Percentiles rank a stretch among this genome's conserved stretches.
Conservation (phyloP, 2,888 invertebrate species). For the Biston betularia region DNA sequence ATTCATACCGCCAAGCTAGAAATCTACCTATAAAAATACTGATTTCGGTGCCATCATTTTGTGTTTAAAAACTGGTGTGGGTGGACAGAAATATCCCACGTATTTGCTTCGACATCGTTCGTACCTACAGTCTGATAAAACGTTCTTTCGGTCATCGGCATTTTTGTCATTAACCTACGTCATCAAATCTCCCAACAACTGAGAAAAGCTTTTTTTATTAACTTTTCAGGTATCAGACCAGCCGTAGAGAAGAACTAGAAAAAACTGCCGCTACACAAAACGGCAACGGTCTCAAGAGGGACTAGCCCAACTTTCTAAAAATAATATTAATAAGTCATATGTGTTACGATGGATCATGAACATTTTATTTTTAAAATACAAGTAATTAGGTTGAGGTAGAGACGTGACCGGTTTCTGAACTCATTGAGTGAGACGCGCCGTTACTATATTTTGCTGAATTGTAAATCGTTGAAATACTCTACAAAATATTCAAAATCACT, state of each 20-base stretch:
- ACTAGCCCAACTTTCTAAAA: constrained; percentile 63
- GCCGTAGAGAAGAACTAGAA: constrained; percentile 82
- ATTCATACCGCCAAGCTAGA: background rate
- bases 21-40: constrained; percentile 5
- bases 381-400: constrained; percentile 19
- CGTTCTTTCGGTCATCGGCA: constrained; percentile 8
- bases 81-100: constrained; percentile 14
- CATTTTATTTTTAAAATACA: constrained; percentile 29
- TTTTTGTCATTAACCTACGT: constrained; percentile 8
- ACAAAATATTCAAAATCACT: constrained; percentile 31
- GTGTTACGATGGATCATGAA: constrained; percentile 37
- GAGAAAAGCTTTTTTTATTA: constrained; percentile 1
- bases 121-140: background rate
- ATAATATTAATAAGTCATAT: constrained; percentile 22
- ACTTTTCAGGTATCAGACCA: constrained; percentile 81
- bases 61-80: constrained; percentile 15
- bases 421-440: constrained; percentile 40
- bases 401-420: constrained; percentile 35
- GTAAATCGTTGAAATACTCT: constrained; percentile 18
- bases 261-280: constrained; percentile 80
- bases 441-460: constrained; percentile 12
- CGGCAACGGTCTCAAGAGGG: constrained; percentile 88
- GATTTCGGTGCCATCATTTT: constrained; percentile 11
- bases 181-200: background rate
- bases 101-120: constrained; percentile 6